Evolutionary conservation across 2,113 vertebrate genomes (phyloP).

Genomic region (Seriola rivoliana): DNA sequence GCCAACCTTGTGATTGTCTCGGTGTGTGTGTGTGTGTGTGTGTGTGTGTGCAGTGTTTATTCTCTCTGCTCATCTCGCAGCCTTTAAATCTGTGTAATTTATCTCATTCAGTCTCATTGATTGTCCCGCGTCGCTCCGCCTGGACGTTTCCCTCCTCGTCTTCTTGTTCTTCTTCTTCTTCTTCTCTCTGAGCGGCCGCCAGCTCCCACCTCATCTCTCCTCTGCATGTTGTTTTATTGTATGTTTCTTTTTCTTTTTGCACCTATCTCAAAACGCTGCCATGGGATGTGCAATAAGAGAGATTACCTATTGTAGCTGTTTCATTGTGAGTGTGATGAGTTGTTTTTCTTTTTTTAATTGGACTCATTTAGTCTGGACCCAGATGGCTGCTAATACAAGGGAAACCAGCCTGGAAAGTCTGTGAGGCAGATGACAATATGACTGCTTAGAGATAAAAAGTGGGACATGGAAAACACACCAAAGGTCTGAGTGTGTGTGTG

Average conservation of each 20-base stretch:
- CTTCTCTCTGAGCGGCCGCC: conserved; percentile 26
- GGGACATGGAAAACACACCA: conserved; percentile 17
- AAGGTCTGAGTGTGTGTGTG: conserved; percentile 1
- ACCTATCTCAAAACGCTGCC: conserved; percentile 6
- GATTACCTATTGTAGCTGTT: conserved; percentile 21
- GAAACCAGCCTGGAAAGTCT: conserved; percentile 29
- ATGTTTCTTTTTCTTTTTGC: not conserved
- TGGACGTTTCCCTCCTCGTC: too few species aligned
- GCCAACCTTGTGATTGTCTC: conserved; percentile 8
- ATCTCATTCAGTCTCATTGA: conserved; percentile 51
- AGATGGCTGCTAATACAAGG: conserved; percentile 46
- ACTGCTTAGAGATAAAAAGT: conserved; percentile 47
- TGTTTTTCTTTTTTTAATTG: conserved; percentile 41
- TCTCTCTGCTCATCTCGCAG: conserved; percentile 33
- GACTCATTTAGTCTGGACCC: conserved; percentile 25
- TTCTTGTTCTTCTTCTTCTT: too few species aligned
- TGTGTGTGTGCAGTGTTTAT: conserved; percentile 9
- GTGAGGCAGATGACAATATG: conserved; percentile 46
- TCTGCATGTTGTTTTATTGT: conserved; percentile 23
- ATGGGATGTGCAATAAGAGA: conserved; percentile 16
- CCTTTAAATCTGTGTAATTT: conserved; percentile 53
- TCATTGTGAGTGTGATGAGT: conserved; percentile 39
- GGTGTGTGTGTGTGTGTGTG: not conserved
- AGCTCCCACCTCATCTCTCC: conserved; percentile 30
- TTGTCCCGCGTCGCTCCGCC: conserved; percentile 7